These are phyloP conservation scores for Lagopus leucura DNA, from an alignment of 2,113 vertebrate genomes.

Conservation along the genomic window DNA sequence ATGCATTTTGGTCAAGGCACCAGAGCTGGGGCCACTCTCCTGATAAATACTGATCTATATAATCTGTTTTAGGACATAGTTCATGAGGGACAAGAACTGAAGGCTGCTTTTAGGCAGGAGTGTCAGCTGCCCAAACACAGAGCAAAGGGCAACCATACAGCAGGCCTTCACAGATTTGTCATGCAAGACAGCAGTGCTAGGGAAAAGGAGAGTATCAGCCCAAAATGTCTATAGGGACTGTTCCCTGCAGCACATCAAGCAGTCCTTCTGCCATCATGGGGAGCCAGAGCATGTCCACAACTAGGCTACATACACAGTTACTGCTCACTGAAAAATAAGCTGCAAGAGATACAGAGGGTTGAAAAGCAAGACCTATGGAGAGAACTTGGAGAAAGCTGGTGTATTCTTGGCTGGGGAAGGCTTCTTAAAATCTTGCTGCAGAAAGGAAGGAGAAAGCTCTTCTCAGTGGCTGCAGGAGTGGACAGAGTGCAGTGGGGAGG, in stretches of 20 bases:
- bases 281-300: background rate
- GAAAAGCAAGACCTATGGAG: background rate
- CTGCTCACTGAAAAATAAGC: background rate
- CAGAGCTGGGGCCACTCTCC: background rate
- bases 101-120: background rate
- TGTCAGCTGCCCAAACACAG: background rate
- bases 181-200: background rate
- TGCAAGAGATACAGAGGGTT: background rate
- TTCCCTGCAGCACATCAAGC: background rate
- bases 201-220: background rate
- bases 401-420: background rate
- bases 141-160: background rate
- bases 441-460: background rate
- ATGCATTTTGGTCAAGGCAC: background rate
- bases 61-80: background rate
- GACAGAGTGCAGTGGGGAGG: background rate
- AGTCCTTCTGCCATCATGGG: background rate
- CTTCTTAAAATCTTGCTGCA: background rate
- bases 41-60: background rate
- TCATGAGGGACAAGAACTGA: background rate
- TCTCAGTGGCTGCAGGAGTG: background rate
- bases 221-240: accelerated
- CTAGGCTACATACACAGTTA: background rate
- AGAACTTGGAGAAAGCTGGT: background rate
- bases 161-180: background rate